These are phyloP conservation scores for Varroa destructor DNA, from an alignment of 1,140 invertebrate species.

Conservation along the genomic window DNA sequence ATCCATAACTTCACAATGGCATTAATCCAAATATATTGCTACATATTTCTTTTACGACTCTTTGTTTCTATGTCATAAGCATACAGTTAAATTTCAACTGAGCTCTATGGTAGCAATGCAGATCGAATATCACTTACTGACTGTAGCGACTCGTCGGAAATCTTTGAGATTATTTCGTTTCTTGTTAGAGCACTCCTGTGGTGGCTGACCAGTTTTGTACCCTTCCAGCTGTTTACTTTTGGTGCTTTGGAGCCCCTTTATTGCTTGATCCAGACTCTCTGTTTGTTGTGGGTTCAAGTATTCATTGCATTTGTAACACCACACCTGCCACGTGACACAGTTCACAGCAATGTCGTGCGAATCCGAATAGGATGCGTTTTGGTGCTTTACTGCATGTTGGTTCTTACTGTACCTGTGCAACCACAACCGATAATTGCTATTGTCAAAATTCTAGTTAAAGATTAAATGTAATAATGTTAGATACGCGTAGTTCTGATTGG, in stretches of 20 bases:
- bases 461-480: neutral
- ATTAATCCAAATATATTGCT: no score
- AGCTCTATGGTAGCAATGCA: no score
- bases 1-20: no score
- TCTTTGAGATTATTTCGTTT: neutral
- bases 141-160: neutral
- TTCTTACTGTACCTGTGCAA: neutral
- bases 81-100: no score
- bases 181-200: no score
- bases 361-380: neutral
- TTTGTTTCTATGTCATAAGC: no score
- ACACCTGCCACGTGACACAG: constrained; percentile 9
- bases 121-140: neutral
- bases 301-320: constrained; percentile 20
- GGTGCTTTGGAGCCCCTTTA: neutral
- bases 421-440: neutral
- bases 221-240: constrained; percentile 1
- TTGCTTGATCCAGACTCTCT: neutral
- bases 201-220: no score
- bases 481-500: neutral
- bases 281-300: constrained; percentile 23
- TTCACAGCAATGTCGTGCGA: constrained; percentile 19
- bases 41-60: no score
- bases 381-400: constrained; percentile 1
- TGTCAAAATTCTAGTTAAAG: neutral